A percentile compares a stretch with the other conserved stretches of the same genome.
Evolutionary conservation across 1,140 invertebrate genomes (phyloP).

Genomic region (Panagrolaimus sp.): DNA sequence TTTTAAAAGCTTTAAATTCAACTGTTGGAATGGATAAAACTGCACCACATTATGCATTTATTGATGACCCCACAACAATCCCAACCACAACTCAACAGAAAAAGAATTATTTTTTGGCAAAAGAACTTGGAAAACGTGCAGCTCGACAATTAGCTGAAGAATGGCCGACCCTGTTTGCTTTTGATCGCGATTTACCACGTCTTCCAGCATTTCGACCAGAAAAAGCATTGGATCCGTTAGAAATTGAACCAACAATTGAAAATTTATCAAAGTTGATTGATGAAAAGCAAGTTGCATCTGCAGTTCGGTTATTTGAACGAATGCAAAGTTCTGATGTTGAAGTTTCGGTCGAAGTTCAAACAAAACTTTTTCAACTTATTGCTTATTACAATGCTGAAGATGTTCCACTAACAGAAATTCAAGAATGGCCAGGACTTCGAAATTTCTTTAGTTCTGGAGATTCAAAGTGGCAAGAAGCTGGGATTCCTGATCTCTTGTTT

Average conservation of each 20-base stretch:
- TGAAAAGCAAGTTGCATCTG: conserved; percentile 31
- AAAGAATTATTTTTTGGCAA: conserved; percentile 47
- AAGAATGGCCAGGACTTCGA: conserved; percentile 45
- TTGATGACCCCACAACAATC: conserved; percentile 57
- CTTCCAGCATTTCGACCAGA: conserved; percentile 44
- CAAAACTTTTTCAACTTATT: conserved; percentile 31
- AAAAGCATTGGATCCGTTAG: conserved; percentile 42
- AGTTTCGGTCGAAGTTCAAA: conserved; percentile 26
- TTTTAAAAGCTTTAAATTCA: conserved; percentile 48
- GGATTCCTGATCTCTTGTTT: conserved; percentile 40
- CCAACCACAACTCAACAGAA: conserved; percentile 37
- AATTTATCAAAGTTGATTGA: conserved; percentile 32
- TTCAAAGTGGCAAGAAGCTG: conserved; percentile 21
- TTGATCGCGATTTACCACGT: conserved; percentile 53
- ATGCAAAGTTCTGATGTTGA: conserved; percentile 26
- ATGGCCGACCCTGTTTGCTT: conserved; percentile 59
- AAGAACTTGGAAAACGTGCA: conserved; percentile 52
- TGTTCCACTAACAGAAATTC: conserved; percentile 31
- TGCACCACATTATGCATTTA: conserved; percentile 55
- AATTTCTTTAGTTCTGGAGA: conserved; percentile 21
- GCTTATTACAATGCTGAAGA: conserved; percentile 44
- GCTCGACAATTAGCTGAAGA: conserved; percentile 53
- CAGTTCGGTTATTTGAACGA: conserved; percentile 37
- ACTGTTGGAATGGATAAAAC: conserved; percentile 55
- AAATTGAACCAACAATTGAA: conserved; percentile 22